These are phyloP conservation scores for Tinea trinotella DNA, from an alignment of 2,888 invertebrate genomes.

Conservation along the genomic window DNA sequence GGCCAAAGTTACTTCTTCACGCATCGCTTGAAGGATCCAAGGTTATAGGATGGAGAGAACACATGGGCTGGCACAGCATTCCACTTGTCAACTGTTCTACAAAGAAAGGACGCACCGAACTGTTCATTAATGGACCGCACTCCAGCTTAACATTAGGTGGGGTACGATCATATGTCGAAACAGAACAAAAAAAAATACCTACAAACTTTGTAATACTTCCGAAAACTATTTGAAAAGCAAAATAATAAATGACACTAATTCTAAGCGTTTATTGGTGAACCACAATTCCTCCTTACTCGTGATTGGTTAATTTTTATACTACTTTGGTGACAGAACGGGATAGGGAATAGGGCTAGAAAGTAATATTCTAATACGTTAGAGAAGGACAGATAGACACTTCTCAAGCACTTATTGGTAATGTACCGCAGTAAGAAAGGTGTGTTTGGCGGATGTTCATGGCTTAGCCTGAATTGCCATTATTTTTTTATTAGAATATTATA, in stretches of 20 bases:
- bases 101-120: no score
- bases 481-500: not conserved
- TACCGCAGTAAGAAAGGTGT: slow-evolving; percentile 53
- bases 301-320: slow-evolving; percentile 62
- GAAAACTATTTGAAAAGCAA: not conserved
- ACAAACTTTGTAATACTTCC: no score
- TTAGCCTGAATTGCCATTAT: slow-evolving; percentile 35
- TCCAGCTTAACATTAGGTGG: no score
- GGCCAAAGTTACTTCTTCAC: no score
- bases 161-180: no score
- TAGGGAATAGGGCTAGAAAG: slow-evolving; percentile 20
- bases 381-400: slow-evolving; percentile 60
- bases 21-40: no score
- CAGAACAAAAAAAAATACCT: no score
- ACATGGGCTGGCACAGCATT: no score
- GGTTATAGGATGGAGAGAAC: no score
- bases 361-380: slow-evolving; percentile 39
- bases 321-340: slow-evolving; percentile 52
- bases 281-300: slow-evolving; percentile 37
- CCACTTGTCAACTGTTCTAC: no score
- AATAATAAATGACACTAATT: not conserved
- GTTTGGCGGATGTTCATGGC: slow-evolving; percentile 21
- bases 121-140: no score
- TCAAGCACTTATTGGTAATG: slow-evolving; percentile 60
- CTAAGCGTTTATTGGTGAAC: slow-evolving; percentile 64